A percentile compares a stretch with the other conserved stretches of the same genome.
Conservation (phyloP, 1,140 invertebrate genomes). For the Bombus sylvicola region DNA sequence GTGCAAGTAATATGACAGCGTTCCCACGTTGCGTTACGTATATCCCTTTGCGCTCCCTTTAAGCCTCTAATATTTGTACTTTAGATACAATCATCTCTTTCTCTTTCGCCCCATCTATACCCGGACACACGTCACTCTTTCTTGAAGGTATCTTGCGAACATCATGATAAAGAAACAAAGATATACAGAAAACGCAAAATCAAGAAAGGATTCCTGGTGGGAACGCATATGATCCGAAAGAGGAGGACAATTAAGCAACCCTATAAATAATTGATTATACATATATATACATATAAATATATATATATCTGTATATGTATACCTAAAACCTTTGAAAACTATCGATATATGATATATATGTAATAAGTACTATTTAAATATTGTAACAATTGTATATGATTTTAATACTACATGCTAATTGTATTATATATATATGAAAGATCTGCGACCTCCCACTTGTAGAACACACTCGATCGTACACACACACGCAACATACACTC, state of each 20-base stretch:
- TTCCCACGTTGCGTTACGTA: conserved; percentile 65
- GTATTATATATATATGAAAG: conserved; percentile 83
- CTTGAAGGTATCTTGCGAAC: neutral
- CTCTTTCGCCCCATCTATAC: conserved; percentile 24
- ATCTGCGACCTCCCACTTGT: conserved; percentile 83
- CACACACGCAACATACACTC: conserved; percentile 39
- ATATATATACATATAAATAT: conserved; percentile 73
- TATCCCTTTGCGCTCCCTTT: conserved; percentile 43
- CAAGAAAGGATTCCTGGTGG: conserved; percentile 18
- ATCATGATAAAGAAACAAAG: neutral
- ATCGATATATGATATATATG: conserved; percentile 81
- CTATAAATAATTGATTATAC: conserved; percentile 79
- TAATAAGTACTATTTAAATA: conserved; percentile 84
- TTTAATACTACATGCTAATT: conserved; percentile 83
- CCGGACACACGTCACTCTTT: neutral
- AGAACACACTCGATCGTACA: conserved; percentile 71
- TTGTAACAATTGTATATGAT: conserved; percentile 84
- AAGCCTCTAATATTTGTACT: conserved; percentile 47
- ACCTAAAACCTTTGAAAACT: conserved; percentile 76
- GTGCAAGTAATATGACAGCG: conserved; percentile 48
- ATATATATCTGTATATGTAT: conserved; percentile 73
- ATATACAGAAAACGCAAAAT: conserved; percentile 7
- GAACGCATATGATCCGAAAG: conserved; percentile 38
- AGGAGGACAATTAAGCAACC: conserved; percentile 75
- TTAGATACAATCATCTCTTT: conserved; percentile 41